Evolutionary conservation across 2,888 invertebrate genomes (phyloP).

Genomic region (Plagiodera versicolora): DNA sequence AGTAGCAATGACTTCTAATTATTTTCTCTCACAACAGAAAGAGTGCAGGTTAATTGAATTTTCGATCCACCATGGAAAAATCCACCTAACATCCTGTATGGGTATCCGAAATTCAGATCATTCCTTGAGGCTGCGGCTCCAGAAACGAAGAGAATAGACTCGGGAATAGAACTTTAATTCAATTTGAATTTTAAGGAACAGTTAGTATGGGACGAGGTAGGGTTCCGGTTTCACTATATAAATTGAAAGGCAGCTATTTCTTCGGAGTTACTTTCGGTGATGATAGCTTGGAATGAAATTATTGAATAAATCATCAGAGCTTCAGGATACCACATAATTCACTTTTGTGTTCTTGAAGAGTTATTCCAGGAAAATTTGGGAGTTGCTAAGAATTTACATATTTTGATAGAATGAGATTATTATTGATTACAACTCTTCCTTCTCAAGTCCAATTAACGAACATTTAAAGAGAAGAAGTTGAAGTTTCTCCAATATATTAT

Average conservation of each 20-base stretch:
- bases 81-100: too few species aligned
- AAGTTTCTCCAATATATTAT: too few species aligned
- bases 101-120: too few species aligned
- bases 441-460: background rate
- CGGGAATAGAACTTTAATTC: conserved; percentile 18
- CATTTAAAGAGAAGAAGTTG: background rate
- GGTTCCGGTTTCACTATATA: conserved; percentile 17
- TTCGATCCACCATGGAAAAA: too few species aligned
- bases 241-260: conserved; percentile 6
- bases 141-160: background rate
- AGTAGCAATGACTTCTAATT: too few species aligned
- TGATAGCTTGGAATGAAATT: background rate
- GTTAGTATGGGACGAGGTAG: conserved; percentile 19
- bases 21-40: too few species aligned
- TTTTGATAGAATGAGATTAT: background rate
- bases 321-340: conserved; percentile 3
- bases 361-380: background rate
- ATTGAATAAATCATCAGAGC: conserved; percentile 8
- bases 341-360: background rate
- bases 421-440: background rate
- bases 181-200: conserved; percentile 24
- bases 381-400: background rate
- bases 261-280: background rate
- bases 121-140: background rate
- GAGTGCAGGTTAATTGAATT: too few species aligned